Base-by-base conservation (phyloP, 1,140 invertebrate genomes). In the Phenacoccus solenopsis region DNA sequence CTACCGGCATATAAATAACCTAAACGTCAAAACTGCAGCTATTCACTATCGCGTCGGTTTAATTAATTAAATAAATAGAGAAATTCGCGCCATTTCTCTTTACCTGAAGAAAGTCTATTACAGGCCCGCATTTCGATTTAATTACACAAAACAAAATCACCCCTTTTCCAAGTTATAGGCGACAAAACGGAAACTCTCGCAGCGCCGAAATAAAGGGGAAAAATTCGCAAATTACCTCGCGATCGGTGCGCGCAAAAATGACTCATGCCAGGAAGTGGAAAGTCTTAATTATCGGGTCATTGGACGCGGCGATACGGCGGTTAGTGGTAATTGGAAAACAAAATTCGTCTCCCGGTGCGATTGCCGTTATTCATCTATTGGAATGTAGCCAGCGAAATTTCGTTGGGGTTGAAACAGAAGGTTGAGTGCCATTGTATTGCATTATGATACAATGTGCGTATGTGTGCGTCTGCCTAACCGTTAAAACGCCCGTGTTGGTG, bases 381-480 rank as follows among this genome's bases (percentile, higher is more conserved):
- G 38, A 49, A 49, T n/a, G 20, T 10, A 16, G 38, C 38, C 38
- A 49, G 12, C n/a, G n/a, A 49, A 49, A 49, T 49, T 49, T 49
- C 16, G 20, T n/a, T 16, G 5, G 20, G 38, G 16, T 9, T 49
- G 20, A 49, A 49, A 49, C 38, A 49, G 38, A 49, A 49, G 38
- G 5, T 9, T 49, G 38, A 49, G 38, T 49, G 38, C 38, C 38
- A 49, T 49, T 49, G 16, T 49, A 49, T 49, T 49, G 38, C 16
- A n/a, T 49, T 49, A 49, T 49, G 38, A 49, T 49, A 49, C 38
- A 49, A 49, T 49, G 38, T 49, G 38, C 38, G 38, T 49, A 49
- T 49, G 38, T 49, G 38, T 49, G 38, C 3, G 38, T 10, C 16
- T 49, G 38, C 38, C 12, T 49, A n/a, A n/a, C 38, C 20, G 38